phyloP scores from a whole-genome alignment of 1,140 invertebrate species.

The Cheumatopsyche charites region DNA sequence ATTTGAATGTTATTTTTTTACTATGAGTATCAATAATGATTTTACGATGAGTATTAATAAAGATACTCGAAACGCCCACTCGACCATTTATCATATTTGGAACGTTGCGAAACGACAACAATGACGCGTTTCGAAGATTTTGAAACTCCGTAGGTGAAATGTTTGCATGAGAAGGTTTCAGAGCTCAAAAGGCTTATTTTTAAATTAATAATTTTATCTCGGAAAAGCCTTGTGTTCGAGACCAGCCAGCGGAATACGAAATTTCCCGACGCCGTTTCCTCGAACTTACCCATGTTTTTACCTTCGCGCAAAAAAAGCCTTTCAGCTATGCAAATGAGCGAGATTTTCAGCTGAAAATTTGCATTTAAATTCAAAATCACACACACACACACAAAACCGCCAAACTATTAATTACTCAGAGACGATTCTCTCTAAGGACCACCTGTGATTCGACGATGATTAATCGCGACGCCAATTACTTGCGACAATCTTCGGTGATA shows the following conservation, averaged over 20 bases:
- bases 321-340: neutral
- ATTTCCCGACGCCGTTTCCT: neutral
- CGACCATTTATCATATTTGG: conserved; percentile 6
- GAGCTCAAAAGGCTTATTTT: neutral
- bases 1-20: too few species aligned
- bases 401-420: neutral
- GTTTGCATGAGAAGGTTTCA: neutral
- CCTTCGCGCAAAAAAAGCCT: neutral
- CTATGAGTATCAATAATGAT: neutral
- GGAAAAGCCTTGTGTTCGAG: neutral
- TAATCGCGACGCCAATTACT: neutral
- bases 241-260: neutral
- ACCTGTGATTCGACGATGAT: conserved; percentile 4
- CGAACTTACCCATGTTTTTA: neutral
- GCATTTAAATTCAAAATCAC: too few species aligned
- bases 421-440: neutral
- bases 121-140: conserved; percentile 19
- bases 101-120: conserved; percentile 12
- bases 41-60: neutral
- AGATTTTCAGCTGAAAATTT: too few species aligned
- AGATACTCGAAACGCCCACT: neutral
- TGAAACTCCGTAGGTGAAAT: conserved; percentile 13
- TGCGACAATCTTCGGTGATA: neutral
- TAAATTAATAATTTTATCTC: neutral
- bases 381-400: too few species aligned